A percentile compares a stretch with the other conserved stretches of the same genome.
Evolutionary conservation across 2,888 invertebrate species (phyloP).

Genomic region (Dasysyrphus albostriatus): DNA sequence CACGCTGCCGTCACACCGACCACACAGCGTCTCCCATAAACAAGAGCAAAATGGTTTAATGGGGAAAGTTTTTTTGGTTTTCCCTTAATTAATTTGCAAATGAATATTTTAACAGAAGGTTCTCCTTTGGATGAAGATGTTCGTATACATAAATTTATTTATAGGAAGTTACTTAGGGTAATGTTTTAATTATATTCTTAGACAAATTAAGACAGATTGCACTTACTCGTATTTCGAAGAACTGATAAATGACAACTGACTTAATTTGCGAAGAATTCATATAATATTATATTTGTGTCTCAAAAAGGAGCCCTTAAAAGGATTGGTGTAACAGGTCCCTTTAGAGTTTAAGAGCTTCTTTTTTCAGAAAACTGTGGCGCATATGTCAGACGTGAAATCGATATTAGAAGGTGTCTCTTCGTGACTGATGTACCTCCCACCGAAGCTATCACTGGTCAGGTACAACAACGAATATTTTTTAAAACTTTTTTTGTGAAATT

Average conservation of each 20-base stretch:
- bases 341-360: no score
- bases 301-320: no score
- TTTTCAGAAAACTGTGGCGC: no score
- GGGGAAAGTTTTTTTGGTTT: conserved; percentile 66
- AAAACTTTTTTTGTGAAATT: no score
- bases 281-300: not conserved
- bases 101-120: conserved; percentile 49
- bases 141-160: not conserved
- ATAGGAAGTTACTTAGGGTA: conserved; percentile 25
- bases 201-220: conserved; percentile 46
- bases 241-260: not conserved
- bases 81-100: conserved; percentile 64
- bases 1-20: no score
- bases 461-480: no score
- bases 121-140: not conserved
- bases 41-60: conserved; percentile 39
- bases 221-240: not conserved
- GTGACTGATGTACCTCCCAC: no score
- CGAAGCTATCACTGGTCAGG: no score
- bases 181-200: conserved; percentile 47
- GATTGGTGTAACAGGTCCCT: no score
- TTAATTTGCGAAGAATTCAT: not conserved
- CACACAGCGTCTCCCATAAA: not conserved
- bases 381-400: no score
- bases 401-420: no score